Conservation (phyloP, 2,888 invertebrate genomes). For the Lepetodrilus schrolli region DNA sequence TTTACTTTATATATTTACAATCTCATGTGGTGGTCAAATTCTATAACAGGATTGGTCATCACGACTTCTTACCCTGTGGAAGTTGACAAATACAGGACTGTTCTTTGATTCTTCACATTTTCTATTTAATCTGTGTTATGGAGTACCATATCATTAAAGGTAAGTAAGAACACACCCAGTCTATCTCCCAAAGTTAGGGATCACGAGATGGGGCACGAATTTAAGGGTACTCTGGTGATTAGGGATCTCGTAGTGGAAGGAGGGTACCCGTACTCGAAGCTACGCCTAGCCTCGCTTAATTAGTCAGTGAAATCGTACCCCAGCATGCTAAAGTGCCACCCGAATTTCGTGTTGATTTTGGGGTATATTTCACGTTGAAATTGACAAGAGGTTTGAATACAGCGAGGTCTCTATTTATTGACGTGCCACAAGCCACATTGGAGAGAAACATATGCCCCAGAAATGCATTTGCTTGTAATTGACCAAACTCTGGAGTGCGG, state of each 20-base stretch:
- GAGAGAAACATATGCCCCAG: not conserved
- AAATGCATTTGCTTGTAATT: constrained; percentile 22
- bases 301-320: constrained; percentile 12
- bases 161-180: no score
- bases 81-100: no score
- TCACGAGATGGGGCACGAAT: not conserved
- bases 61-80: no score
- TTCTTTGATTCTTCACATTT: no score
- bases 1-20: no score
- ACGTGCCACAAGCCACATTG: not conserved
- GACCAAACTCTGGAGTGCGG: not conserved
- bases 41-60: no score
- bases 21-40: no score
- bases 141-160: no score
- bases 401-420: not conserved
- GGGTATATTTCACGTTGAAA: constrained; percentile 25
- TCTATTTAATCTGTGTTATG: no score
- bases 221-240: not conserved
- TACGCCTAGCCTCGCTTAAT: not conserved
- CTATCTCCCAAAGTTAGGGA: no score
- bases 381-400: constrained; percentile 5
- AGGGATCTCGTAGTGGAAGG: not conserved
- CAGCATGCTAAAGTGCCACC: constrained; percentile 5
- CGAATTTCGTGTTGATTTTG: constrained; percentile 21
- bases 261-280: not conserved